Conservation (phyloP, 2,113 vertebrate genomes). For the Shinisaurus crocodilurus region DNA sequence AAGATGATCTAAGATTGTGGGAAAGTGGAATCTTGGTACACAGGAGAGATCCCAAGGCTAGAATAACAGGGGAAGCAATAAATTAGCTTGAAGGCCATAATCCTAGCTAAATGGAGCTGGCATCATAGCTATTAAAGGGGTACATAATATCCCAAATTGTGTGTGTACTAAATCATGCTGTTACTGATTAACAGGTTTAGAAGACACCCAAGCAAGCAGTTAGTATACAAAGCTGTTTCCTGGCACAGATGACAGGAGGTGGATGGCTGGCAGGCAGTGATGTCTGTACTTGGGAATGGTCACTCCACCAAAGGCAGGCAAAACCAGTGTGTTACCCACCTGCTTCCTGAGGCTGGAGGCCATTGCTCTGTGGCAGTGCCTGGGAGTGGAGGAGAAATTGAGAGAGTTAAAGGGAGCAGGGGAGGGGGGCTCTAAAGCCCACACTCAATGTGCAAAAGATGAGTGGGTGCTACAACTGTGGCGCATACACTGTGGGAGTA, state of each 20-base stretch:
- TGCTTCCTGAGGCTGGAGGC: not conserved
- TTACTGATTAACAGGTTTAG: conserved; percentile 3
- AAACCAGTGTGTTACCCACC: not conserved
- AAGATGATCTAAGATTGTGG: not conserved
- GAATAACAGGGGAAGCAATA: not conserved
- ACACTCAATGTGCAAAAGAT: not conserved
- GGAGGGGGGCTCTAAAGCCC: no score
- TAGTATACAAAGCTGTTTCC: not conserved
- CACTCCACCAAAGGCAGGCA: conserved; percentile 1
- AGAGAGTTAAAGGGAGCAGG: not conserved
- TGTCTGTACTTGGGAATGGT: not conserved
- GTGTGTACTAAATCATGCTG: not conserved
- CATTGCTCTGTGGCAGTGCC: not conserved
- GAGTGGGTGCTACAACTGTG: not conserved
- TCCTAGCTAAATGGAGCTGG: not conserved
- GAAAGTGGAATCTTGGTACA: not conserved
- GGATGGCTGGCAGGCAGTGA: not conserved
- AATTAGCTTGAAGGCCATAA: not conserved
- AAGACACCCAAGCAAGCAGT: not conserved
- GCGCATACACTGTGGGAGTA: not conserved
- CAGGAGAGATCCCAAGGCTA: not conserved
- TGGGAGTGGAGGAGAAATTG: not conserved
- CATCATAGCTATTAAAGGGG: not conserved
- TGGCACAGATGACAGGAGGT: not conserved
- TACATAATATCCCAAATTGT: not conserved